Percentiles rank a stretch among this genome's conserved stretches.
Evolutionary conservation across 2,113 vertebrate species (phyloP).

Genomic region (Zapornia atra): DNA sequence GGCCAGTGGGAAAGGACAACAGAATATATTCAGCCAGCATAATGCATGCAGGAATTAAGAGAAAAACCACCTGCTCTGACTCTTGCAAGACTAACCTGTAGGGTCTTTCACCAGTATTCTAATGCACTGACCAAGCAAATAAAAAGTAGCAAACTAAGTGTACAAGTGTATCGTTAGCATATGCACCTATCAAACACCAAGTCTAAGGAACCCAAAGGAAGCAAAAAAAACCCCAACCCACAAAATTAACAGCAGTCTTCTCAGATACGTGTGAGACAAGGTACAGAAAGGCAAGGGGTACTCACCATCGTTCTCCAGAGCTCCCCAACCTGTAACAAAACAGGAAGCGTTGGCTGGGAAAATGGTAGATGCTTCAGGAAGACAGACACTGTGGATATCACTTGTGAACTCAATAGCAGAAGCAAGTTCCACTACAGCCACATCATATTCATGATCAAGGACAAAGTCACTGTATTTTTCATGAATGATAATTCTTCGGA

Average conservation of each 20-base stretch:
- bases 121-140: background rate
- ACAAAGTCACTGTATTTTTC: conserved; percentile 29
- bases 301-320: conserved; percentile 73
- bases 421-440: conserved; percentile 74
- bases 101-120: background rate
- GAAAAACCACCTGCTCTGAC: background rate
- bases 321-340: conserved; percentile 81
- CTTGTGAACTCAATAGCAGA: conserved; percentile 65
- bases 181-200: background rate
- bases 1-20: background rate
- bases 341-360: conserved; percentile 68
- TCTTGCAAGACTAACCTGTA: background rate
- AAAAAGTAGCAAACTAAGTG: background rate
- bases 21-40: background rate
- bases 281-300: background rate
- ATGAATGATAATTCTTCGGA: conserved; percentile 73
- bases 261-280: background rate
- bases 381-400: conserved; percentile 73
- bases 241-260: background rate
- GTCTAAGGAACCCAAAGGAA: background rate
- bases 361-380: conserved; percentile 69
- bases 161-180: background rate
- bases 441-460: conserved; percentile 60
- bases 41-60: background rate
- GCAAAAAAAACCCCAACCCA: background rate